Conservation (phyloP, 2,113 vertebrate genomes). For the Oenanthe oenanthe region DNA sequence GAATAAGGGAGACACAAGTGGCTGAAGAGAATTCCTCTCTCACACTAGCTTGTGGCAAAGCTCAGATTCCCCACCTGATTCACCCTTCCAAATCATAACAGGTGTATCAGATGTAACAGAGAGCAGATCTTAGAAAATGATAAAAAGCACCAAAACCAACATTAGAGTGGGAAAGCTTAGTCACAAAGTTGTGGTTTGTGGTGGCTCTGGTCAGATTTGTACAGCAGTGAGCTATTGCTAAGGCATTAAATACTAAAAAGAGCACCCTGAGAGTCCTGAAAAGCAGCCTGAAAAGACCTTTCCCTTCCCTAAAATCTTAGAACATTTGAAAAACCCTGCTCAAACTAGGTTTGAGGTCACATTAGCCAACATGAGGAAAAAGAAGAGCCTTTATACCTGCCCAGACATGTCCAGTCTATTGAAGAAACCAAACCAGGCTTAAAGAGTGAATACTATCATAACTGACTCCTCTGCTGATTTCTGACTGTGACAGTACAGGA, state of each 20-base stretch:
- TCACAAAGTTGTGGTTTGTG: neutral
- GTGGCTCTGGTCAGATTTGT: neutral
- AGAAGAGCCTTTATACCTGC: neutral
- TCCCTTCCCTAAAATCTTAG: neutral
- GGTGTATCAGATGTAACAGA: neutral
- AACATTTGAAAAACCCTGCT: neutral
- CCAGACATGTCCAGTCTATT: constrained; percentile 13
- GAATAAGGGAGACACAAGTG: neutral
- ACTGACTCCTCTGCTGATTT: constrained; percentile 3
- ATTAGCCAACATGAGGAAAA: neutral
- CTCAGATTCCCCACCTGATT: neutral
- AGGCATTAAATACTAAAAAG: neutral
- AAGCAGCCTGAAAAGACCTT: neutral
- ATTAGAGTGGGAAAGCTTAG: neutral
- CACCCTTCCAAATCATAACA: neutral
- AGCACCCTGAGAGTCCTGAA: neutral
- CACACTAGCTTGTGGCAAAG: neutral
- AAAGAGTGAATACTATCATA: constrained; percentile 18
- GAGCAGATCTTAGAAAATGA: neutral
- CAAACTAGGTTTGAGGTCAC: neutral
- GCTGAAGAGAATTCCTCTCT: neutral
- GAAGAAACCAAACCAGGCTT: constrained; percentile 29
- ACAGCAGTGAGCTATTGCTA: neutral
- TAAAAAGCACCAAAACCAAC: neutral
- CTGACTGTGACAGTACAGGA: neutral